Conservation (phyloP, 1,140 invertebrate genomes). For the Platorchestia sp. region DNA sequence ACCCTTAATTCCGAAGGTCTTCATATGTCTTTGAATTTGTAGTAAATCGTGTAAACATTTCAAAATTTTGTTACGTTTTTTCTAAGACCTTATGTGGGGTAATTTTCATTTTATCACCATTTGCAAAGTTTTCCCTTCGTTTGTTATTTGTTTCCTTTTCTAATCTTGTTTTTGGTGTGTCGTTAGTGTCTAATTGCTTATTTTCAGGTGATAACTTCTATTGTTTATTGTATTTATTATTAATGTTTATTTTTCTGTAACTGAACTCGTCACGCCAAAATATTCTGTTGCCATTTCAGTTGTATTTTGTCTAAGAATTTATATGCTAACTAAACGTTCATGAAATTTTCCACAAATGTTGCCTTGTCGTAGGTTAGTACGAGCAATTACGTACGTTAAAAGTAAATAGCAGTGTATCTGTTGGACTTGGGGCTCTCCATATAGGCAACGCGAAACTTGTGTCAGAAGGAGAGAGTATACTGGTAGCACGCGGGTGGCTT, state of each 20-base stretch:
- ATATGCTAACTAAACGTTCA: too few relatives aligned
- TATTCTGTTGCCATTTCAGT: too few relatives aligned
- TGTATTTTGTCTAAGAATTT: too few relatives aligned
- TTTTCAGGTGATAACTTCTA: not conserved
- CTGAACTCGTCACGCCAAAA: too few relatives aligned
- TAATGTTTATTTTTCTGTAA: not conserved
- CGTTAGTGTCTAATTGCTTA: not conserved
- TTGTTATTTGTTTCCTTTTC: not conserved
- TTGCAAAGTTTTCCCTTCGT: not conserved
- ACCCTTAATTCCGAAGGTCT: not conserved
- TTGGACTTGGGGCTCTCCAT: too few relatives aligned
- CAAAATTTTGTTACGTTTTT: not conserved
- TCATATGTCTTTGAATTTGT: not conserved
- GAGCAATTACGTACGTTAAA: too few relatives aligned
- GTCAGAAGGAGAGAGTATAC: too few relatives aligned
- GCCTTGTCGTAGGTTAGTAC: too few relatives aligned
- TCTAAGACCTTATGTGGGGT: not conserved
- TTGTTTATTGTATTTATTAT: not conserved
- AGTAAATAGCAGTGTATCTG: too few relatives aligned
- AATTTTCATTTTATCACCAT: not conserved
- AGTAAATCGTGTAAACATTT: not conserved
- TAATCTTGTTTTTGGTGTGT: not conserved
- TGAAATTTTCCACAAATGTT: too few relatives aligned
- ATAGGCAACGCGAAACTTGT: too few relatives aligned
- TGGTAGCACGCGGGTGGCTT: too few relatives aligned